Conservation (phyloP, 2,888 invertebrate genomes). For the Ophion slaviceki region DNA sequence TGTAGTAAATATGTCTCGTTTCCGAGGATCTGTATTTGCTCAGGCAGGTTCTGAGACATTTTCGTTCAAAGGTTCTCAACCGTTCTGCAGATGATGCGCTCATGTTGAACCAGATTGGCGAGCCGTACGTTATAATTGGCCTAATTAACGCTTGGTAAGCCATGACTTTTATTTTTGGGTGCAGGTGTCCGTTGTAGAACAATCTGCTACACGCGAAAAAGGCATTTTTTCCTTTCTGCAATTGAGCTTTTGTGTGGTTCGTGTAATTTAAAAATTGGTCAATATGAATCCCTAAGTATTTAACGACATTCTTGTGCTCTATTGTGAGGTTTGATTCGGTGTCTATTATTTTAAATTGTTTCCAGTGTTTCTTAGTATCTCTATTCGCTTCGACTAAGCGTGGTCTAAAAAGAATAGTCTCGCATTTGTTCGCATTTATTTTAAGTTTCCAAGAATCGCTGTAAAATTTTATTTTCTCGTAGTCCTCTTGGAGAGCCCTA, state of each 20-base stretch:
- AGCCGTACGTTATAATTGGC: conserved; percentile 33
- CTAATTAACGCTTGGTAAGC: conserved; percentile 52
- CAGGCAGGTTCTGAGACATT: conserved; percentile 39
- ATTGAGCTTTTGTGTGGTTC: conserved; percentile 51
- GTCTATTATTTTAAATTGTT: too few species aligned
- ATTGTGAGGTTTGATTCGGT: too few species aligned
- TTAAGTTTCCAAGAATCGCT: too few species aligned
- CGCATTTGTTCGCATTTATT: too few species aligned
- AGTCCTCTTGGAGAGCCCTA: too few species aligned
- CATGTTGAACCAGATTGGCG: conserved; percentile 23
- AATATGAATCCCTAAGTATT: conserved; percentile 64
- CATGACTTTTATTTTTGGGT: conserved; percentile 47
- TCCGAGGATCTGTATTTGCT: conserved; percentile 9
- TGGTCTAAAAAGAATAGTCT: too few species aligned
- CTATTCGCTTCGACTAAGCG: too few species aligned
- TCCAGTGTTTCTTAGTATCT: too few species aligned
- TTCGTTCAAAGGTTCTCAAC: conserved; percentile 35
- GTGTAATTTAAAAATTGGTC: conserved; percentile 59
- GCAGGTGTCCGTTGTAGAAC: conserved; percentile 59
- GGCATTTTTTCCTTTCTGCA: conserved; percentile 63
- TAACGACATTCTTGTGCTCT: conserved; percentile 55
- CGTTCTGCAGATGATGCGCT: conserved; percentile 11
- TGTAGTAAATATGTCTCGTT: conserved; percentile 32
- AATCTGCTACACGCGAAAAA: conserved; percentile 47
- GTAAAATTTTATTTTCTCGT: too few species aligned